Percentiles rank a stretch among this genome's conserved stretches.
Conservation (phyloP, 2,888 invertebrate species). For the Melinaea marsaeus region DNA sequence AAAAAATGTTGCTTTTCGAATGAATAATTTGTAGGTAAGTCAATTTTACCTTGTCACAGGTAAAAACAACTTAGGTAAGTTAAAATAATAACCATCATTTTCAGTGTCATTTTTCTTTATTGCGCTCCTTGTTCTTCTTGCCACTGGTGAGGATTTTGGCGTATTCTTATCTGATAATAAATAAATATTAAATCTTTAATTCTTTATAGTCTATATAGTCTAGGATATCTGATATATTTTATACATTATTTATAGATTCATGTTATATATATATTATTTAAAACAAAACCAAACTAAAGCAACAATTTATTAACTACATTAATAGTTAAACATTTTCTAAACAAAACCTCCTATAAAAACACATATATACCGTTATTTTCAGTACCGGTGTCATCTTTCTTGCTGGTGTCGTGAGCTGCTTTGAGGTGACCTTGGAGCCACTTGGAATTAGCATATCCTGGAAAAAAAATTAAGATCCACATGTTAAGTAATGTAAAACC, state of each 20-base stretch:
- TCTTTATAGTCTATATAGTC: neutral
- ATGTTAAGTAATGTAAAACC: too few relatives aligned
- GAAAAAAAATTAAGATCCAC: conserved; percentile 14
- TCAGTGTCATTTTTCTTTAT: conserved; percentile 36
- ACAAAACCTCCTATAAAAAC: neutral
- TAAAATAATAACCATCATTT: conserved; percentile 26
- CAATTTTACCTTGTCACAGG: neutral
- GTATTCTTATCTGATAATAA: conserved; percentile 24
- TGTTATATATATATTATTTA: too few relatives aligned
- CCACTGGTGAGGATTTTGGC: conserved; percentile 41
- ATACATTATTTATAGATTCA: too few relatives aligned
- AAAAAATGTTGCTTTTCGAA: too few relatives aligned
- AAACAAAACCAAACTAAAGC: too few relatives aligned
- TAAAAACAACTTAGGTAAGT: neutral
- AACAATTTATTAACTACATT: too few relatives aligned
- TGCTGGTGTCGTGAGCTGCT: conserved; percentile 54
- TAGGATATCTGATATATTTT: neutral
- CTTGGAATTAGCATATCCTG: conserved; percentile 62
- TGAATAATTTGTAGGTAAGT: neutral
- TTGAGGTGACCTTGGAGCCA: conserved; percentile 64
- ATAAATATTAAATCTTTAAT: neutral
- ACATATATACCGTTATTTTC: conserved; percentile 13
- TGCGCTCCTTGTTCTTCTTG: conserved; percentile 46
- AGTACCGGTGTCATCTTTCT: conserved; percentile 12
- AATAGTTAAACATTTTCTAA: too few relatives aligned